Conservation (phyloP, 35 echinoderm and acorn worm genomes). For the Heliocidaris tuberculata region DNA sequence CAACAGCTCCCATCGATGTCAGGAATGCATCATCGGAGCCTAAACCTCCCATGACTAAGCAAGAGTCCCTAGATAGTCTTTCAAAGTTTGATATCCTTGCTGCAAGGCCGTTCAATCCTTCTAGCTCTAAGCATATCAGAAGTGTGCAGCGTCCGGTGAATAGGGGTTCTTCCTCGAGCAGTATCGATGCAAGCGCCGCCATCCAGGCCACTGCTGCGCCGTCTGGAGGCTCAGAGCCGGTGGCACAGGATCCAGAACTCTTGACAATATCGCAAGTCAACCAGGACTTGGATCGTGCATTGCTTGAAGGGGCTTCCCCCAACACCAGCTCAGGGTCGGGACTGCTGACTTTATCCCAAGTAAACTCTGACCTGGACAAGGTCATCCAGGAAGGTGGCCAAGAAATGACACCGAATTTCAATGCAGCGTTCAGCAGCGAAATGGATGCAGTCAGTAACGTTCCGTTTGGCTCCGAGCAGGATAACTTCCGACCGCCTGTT, state of each 20-base stretch:
- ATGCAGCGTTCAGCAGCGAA: constrained; percentile 33
- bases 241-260: constrained; percentile 7
- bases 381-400: constrained; percentile 39
- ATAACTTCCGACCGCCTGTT: constrained; percentile 43
- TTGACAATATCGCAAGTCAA: constrained; percentile 71
- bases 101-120: constrained; percentile 60
- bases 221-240: constrained; percentile 24
- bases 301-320: constrained; percentile 32
- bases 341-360: constrained; percentile 68
- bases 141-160: constrained; percentile 66
- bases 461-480: not conserved
- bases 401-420: not conserved
- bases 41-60: constrained; percentile 45
- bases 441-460: constrained; percentile 10
- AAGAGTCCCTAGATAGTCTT: constrained; percentile 47
- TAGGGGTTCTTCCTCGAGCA: constrained; percentile 34
- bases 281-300: constrained; percentile 76
- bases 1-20: constrained; percentile 22
- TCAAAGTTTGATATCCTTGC: constrained; percentile 60
- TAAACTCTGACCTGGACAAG: constrained; percentile 77
- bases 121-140: constrained; percentile 51
- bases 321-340: constrained; percentile 7
- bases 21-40: not conserved
- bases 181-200: constrained; percentile 29
- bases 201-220: not conserved